phyloP scores from a whole-genome alignment of 2,888 invertebrate species.

The Drosophila cognata region DNA sequence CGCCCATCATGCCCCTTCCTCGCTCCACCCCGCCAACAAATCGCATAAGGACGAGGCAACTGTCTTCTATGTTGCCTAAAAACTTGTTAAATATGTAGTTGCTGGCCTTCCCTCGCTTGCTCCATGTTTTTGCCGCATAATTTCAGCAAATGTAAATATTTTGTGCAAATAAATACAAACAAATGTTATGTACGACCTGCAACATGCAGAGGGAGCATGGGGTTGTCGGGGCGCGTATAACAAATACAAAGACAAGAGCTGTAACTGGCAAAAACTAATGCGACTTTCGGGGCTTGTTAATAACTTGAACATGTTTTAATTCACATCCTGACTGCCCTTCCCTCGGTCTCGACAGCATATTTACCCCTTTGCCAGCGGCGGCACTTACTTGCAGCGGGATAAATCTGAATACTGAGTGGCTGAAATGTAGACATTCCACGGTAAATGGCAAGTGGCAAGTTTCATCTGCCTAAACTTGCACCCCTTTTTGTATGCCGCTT shows the following conservation, averaged over 20 bases:
- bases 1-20: not conserved
- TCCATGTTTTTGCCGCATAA: constrained; percentile 64
- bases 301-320: constrained; percentile 77
- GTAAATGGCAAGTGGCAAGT: constrained; percentile 27
- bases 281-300: constrained; percentile 73
- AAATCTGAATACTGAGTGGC: constrained; percentile 52
- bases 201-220: not conserved
- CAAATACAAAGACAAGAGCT: constrained; percentile 44
- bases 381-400: constrained; percentile 20
- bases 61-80: constrained; percentile 64
- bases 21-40: not conserved
- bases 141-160: constrained; percentile 75
- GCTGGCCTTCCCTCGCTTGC: constrained; percentile 32
- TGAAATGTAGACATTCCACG: constrained; percentile 36
- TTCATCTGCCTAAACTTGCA: constrained; percentile 38
- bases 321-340: constrained; percentile 48
- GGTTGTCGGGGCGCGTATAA: constrained; percentile 2
- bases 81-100: constrained; percentile 67
- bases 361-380: constrained; percentile 10
- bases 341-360: constrained; percentile 5
- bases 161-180: constrained; percentile 62
- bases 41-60: constrained; percentile 47
- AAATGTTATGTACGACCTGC: constrained; percentile 29
- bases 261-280: constrained; percentile 63
- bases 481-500: constrained; percentile 30